Percentiles rank a stretch among this genome's conserved stretches.
These are phyloP conservation scores for Neomonachus schauinslandi DNA, from an alignment of 2,113 vertebrate species.

Conservation along the genomic window DNA sequence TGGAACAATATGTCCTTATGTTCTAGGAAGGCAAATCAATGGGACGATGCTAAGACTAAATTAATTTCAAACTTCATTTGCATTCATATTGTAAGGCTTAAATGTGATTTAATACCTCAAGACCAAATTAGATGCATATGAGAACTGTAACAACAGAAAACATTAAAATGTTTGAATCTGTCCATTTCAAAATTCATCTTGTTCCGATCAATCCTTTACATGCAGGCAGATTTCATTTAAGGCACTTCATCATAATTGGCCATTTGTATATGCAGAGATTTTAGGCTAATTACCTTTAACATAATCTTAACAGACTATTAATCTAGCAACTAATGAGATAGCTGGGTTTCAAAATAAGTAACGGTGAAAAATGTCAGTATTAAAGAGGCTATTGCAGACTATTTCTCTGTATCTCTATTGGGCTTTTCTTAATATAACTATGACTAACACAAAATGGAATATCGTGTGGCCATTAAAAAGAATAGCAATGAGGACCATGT, in stretches of 20 bases:
- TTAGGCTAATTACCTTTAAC: constrained; percentile 57
- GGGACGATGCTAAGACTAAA: neutral
- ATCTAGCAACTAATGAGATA: constrained; percentile 71
- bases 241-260: constrained; percentile 64
- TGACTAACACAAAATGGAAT: neutral
- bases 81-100: neutral
- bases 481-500: neutral
- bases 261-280: constrained; percentile 56
- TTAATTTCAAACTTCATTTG: constrained; percentile 24
- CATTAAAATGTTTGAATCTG: constrained; percentile 45
- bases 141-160: constrained; percentile 38
- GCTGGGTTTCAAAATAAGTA: constrained; percentile 53
- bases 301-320: constrained; percentile 68
- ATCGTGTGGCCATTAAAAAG: neutral
- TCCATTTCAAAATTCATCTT: constrained; percentile 62
- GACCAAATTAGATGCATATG: constrained; percentile 58
- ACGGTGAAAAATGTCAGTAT: neutral
- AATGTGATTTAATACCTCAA: constrained; percentile 10
- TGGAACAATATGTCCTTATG: neutral
- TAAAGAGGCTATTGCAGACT: neutral
- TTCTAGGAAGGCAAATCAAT: neutral
- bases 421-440: neutral
- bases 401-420: neutral
- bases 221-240: constrained; percentile 75
- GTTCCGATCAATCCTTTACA: constrained; percentile 51